These are phyloP conservation scores for Macrotus californicus DNA, from an alignment of 2,113 vertebrate species.

Conservation along the genomic window DNA sequence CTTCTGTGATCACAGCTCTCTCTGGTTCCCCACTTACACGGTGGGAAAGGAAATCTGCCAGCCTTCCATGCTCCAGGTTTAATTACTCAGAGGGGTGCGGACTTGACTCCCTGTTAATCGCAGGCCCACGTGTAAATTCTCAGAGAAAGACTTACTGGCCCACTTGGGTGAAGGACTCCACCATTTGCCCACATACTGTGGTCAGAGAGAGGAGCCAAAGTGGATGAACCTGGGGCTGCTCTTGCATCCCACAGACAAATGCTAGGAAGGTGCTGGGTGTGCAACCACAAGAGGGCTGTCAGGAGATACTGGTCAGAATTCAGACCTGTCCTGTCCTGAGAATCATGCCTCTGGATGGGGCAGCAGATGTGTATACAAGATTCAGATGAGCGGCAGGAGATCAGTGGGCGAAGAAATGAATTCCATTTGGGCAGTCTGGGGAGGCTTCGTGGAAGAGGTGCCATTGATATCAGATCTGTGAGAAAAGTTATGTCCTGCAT, in stretches of 20 bases:
- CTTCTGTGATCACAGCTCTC: neutral
- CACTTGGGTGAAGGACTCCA: neutral
- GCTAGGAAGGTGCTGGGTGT: neutral
- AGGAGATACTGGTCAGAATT: neutral
- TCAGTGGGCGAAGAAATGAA: neutral
- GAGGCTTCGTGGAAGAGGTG: neutral
- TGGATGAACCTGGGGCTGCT: neutral
- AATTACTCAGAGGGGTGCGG: neutral
- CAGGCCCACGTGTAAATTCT: neutral
- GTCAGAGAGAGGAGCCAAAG: neutral
- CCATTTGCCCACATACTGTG: too few relatives aligned
- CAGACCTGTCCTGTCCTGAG: neutral
- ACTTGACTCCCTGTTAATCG: neutral
- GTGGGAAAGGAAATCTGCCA: neutral
- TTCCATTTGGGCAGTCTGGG: neutral
- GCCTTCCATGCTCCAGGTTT: neutral
- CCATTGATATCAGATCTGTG: neutral
- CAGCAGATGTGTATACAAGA: neutral
- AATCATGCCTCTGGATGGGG: neutral
- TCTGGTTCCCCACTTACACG: neutral
- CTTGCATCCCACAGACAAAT: neutral
- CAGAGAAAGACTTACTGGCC: neutral
- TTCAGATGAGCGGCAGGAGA: neutral
- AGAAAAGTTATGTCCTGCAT: neutral
- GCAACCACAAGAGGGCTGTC: neutral